Percentiles rank a stretch among this genome's conserved stretches.
These are phyloP conservation scores for Stenodema calcarata DNA, from an alignment of 2,888 invertebrate genomes.

Conservation along the genomic window DNA sequence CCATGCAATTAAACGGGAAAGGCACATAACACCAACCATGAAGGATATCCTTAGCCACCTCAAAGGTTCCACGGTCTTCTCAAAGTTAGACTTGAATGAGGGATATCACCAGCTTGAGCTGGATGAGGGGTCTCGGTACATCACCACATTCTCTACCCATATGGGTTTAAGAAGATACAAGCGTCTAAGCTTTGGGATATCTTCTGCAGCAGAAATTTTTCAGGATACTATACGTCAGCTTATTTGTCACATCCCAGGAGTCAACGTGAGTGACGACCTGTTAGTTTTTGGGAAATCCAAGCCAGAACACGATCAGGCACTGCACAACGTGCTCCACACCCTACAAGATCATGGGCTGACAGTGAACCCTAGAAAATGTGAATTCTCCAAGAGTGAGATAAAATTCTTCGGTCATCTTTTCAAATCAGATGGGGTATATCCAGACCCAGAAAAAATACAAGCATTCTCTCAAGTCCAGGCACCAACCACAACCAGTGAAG, in stretches of 20 bases:
- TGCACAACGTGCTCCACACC: not conserved
- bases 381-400: not conserved
- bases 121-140: not conserved
- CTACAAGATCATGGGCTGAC: not conserved
- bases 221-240: too few species aligned
- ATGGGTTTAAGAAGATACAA: not conserved
- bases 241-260: not conserved
- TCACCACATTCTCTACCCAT: too few species aligned
- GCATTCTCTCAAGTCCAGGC: not conserved
- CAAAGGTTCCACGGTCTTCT: too few species aligned
- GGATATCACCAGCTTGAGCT: constrained; percentile 12
- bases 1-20: too few species aligned
- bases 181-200: constrained; percentile 14
- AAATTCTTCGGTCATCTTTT: not conserved
- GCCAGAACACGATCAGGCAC: not conserved
- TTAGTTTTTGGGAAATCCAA: not conserved
- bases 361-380: not conserved
- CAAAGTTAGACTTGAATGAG: too few species aligned
- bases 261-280: not conserved
- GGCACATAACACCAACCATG: too few species aligned
- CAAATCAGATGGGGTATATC: not conserved
- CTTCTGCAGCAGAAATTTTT: constrained; percentile 11
- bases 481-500: not conserved
- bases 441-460: not conserved
- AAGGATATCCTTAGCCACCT: too few species aligned